Percentiles rank a stretch among this genome's conserved stretches.
phyloP scores from a whole-genome alignment of 2,113 vertebrate genomes.

The Gobiocypris rarus region DNA sequence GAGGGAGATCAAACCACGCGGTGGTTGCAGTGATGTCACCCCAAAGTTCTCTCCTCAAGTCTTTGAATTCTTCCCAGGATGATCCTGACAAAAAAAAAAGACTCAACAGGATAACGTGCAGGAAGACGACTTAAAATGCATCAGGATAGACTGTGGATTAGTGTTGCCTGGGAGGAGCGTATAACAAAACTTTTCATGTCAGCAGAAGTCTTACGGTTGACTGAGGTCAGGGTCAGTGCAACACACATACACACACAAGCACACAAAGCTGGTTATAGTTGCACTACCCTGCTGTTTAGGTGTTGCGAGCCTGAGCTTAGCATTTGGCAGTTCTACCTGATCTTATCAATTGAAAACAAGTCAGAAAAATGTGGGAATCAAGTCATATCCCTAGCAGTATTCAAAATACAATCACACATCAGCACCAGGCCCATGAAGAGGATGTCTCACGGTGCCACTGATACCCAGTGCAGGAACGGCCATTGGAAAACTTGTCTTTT shows the following conservation, averaged over 20 bases:
- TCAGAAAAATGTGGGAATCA: not conserved
- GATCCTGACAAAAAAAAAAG: slow-evolving; percentile 21
- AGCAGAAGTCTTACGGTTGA: slow-evolving; percentile 15
- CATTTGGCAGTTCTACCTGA: slow-evolving; percentile 35
- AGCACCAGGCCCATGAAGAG: not conserved
- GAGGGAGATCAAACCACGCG: not conserved
- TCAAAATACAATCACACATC: slow-evolving; percentile 19
- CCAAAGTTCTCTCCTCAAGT: not conserved
- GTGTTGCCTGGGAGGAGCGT: not conserved
- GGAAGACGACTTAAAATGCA: slow-evolving; percentile 46
- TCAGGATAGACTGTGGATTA: slow-evolving; percentile 3
- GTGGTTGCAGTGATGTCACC: not conserved
- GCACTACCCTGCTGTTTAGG: slow-evolving; percentile 1
- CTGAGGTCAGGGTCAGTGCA: slow-evolving; percentile 16
- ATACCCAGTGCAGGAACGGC: not conserved
- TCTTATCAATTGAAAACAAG: slow-evolving; percentile 16
- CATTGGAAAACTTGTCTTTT: not conserved
- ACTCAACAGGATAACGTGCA: slow-evolving; percentile 20
- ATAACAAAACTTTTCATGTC: not conserved
- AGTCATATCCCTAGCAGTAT: not conserved
- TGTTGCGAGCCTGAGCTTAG: slow-evolving; percentile 7
- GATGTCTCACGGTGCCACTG: not conserved
- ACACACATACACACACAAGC: slow-evolving; percentile 22
- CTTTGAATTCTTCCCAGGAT: not conserved
- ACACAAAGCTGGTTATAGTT: slow-evolving; percentile 21